Conservation (phyloP, 2,113 vertebrate genomes). For the Fukomys damarensis region DNA sequence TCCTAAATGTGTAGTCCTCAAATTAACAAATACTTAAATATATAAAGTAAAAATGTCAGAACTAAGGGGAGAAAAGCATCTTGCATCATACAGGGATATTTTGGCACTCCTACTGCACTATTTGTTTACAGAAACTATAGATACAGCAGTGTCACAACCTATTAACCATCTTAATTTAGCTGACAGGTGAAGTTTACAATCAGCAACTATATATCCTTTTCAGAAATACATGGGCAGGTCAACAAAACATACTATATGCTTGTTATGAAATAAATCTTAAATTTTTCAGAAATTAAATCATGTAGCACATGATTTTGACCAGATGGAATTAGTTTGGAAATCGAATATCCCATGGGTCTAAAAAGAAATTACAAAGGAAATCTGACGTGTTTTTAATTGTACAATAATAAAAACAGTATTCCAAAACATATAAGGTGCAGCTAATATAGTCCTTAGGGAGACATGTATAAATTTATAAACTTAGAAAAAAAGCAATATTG, state of each 20-base stretch:
- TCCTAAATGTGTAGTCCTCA: background rate
- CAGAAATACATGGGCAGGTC: background rate
- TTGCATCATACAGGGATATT: background rate
- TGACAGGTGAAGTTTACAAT: background rate
- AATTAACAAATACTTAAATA: background rate
- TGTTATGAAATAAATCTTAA: background rate
- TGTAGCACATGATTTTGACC: background rate
- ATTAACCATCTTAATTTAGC: background rate
- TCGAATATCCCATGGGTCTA: background rate
- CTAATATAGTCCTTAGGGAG: background rate
- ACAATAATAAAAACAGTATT: background rate
- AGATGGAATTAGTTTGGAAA: background rate
- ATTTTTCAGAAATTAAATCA: background rate
- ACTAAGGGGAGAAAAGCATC: background rate
- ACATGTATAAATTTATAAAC: background rate
- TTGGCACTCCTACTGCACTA: background rate
- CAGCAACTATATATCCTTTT: background rate
- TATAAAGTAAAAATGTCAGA: background rate
- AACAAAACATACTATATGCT: background rate
- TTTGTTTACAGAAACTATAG: background rate
- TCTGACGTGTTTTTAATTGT: background rate
- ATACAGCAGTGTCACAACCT: background rate
- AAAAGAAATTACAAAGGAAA: background rate
- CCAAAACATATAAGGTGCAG: background rate
- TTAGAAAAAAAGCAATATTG: background rate